Base-by-base conservation (phyloP, 2,797 vertebrate genomes). In the Poecilia picta region DNA sequence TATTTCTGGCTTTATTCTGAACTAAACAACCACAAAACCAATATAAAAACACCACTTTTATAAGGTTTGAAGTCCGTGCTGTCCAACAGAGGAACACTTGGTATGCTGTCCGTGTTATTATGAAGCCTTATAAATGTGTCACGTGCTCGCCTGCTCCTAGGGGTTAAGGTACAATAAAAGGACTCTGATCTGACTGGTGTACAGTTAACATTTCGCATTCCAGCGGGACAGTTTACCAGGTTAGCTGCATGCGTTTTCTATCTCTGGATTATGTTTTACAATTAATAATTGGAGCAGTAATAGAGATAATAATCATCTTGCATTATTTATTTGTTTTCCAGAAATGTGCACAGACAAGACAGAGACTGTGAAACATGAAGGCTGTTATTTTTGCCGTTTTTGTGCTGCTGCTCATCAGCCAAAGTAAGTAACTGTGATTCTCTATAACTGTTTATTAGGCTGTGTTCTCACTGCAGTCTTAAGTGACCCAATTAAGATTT, bases 301-400 rank as follows among this genome's bases (percentile, higher is more conserved):
- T 3, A 36, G 4, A 53, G 20, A 36, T 6, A 4, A 25, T 53
- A n/a, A 15, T 53, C 20, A 1, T 73, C 23, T 73, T 23, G 45
- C 23, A 33, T 64, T 20, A 12, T 73, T 73, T 33, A 11, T 36
- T 31, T 33, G n/a, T 33, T 47, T 72, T 18, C 5, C 45, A 46
- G 70, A 47, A 72, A 62, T n/a, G 47, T 46, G 2, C 43, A 31
- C 16, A 68, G 36, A 68, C 36, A 41, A 49, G 36, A 72, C 13
- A 2, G 36, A 57, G 1, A 18, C 0, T 16, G 0, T n/a, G 47
- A 77, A 86, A 84, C 73, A 92, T 91, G 89, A 91, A 87, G 87
- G 23, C 72, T 75, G 81, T 79, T 16, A 68, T 88, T 72, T 11
- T 88, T 8, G 31, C 74, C 70, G 75, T 88, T 55, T 64, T 89